Evolutionary conservation across 2,113 vertebrate species (phyloP).

Genomic region (Glaucidium brasilianum): DNA sequence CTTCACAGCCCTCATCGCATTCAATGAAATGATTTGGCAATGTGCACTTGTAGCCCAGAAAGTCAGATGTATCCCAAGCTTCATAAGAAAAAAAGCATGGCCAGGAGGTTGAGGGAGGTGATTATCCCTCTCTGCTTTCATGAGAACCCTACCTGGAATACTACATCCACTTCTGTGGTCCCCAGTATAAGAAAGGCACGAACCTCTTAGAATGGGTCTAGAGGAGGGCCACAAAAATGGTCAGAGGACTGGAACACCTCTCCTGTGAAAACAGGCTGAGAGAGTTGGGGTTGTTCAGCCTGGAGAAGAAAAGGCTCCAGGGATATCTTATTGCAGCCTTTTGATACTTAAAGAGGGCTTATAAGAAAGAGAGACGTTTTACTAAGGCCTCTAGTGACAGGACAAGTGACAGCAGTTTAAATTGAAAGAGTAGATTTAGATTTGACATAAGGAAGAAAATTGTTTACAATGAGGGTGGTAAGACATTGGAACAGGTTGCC

Average conservation of each 20-base stretch:
- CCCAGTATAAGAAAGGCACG: neutral
- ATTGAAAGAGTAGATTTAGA: neutral
- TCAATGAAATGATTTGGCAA: neutral
- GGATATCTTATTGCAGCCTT: neutral
- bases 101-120: neutral
- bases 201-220: neutral
- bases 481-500: neutral
- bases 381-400: neutral
- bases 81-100: neutral
- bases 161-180: neutral
- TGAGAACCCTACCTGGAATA: neutral
- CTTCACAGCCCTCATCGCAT: neutral
- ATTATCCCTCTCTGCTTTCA: neutral
- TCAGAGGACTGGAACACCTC: neutral
- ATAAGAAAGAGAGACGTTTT: neutral
- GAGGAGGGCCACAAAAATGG: neutral
- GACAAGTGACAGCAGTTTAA: neutral
- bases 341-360: neutral
- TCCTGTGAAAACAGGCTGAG: neutral
- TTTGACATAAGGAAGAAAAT: neutral
- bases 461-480: neutral
- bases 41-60: neutral
- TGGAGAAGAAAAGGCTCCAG: neutral
- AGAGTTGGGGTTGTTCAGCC: neutral
- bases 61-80: accelerated